These are phyloP conservation scores for Heptascelio sp. DNA, from an alignment of 2,888 invertebrate genomes.

Conservation along the genomic window DNA sequence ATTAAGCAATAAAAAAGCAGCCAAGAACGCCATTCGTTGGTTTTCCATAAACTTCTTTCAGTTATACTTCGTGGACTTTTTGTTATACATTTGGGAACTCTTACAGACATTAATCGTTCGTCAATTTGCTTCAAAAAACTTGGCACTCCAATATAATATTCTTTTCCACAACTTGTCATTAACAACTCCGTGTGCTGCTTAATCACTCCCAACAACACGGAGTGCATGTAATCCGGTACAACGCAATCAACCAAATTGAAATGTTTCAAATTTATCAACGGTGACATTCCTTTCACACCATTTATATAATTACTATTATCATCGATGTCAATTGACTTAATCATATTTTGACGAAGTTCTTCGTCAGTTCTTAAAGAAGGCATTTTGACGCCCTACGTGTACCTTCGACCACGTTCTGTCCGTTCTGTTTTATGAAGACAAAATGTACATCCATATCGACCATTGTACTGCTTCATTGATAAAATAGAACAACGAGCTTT, in stretches of 20 bases:
- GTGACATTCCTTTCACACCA: slow-evolving; percentile 18
- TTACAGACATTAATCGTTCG: neutral
- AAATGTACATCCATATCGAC: slow-evolving; percentile 21
- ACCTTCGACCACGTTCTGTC: slow-evolving; percentile 17
- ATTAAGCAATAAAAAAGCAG: neutral
- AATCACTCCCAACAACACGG: slow-evolving; percentile 22
- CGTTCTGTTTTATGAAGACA: neutral
- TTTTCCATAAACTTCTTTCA: neutral
- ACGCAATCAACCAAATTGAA: slow-evolving; percentile 6
- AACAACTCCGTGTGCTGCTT: slow-evolving; percentile 24
- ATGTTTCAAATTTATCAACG: slow-evolving; percentile 23
- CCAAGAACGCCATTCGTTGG: neutral
- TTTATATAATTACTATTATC: neutral
- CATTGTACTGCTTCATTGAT: slow-evolving; percentile 49
- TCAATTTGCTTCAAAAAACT: neutral
- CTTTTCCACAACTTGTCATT: neutral
- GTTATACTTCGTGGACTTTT: neutral
- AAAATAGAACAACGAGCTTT: slow-evolving; percentile 29
- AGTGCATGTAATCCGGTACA: slow-evolving; percentile 34
- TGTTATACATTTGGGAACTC: neutral
- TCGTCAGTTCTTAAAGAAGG: slow-evolving; percentile 21
- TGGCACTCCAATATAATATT: slow-evolving; percentile 9
- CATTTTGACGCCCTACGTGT: neutral
- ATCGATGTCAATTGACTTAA: neutral
- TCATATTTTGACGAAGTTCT: slow-evolving; percentile 16